Percentiles rank a stretch among this genome's conserved stretches.
These are phyloP conservation scores for Muntiacus muntjak DNA, from an alignment of 2,113 vertebrate species.

Conservation along the genomic window DNA sequence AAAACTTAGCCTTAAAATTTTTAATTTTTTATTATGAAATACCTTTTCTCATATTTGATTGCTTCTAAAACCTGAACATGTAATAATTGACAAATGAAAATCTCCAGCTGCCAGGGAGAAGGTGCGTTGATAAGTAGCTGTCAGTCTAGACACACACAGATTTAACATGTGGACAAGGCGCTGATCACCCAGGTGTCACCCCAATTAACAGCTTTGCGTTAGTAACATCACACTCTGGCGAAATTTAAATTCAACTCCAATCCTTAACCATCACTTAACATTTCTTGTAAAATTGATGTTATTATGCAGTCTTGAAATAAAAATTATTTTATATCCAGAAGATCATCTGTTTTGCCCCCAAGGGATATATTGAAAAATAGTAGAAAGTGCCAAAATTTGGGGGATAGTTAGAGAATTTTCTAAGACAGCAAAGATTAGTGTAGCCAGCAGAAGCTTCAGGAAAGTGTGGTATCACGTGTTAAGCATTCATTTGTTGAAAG, in stretches of 20 bases:
- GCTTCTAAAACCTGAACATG: not conserved
- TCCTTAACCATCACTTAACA: not conserved
- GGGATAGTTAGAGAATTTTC: not conserved
- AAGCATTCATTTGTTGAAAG: not conserved
- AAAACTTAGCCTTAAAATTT: not conserved
- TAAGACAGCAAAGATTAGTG: not conserved
- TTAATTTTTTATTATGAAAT: not conserved
- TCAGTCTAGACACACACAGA: not conserved
- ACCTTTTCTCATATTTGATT: not conserved
- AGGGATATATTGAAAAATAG: not conserved
- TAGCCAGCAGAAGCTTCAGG: not conserved
- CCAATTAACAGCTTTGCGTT: not conserved
- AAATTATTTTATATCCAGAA: not conserved
- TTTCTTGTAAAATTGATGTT: not conserved
- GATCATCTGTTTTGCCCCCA: not conserved
- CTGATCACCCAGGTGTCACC: not conserved
- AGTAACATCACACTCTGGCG: not conserved
- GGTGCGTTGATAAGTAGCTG: not conserved
- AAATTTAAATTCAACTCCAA: slow-evolving; percentile 3
- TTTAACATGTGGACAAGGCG: not conserved
- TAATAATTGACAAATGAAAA: not conserved
- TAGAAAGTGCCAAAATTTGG: not conserved
- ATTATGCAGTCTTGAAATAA: not conserved
- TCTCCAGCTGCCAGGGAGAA: not conserved
- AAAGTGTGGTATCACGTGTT: not conserved